phyloP scores from a whole-genome alignment of 30 jellyfish, hydroid and myxozoan genomes.

The Hydra vulgaris region DNA sequence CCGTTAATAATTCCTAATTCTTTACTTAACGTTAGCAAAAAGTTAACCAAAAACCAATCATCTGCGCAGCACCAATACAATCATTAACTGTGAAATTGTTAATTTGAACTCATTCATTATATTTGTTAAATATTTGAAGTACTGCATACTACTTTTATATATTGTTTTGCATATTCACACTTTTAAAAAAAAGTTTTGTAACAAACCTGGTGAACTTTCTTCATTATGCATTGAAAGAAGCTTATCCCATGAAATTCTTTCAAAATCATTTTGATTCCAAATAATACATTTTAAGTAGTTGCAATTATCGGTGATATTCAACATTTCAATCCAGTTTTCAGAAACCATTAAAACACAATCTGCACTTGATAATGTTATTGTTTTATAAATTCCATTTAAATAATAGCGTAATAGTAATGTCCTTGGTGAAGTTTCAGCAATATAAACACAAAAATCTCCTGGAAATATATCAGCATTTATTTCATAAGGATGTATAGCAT shows the following conservation, averaged over 20 bases:
- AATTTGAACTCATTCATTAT: too few species aligned
- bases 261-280: conserved; percentile 41
- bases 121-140: too few species aligned
- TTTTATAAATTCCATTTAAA: conserved; percentile 43
- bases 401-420: conserved; percentile 48
- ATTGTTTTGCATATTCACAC: background rate
- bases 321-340: conserved; percentile 82
- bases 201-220: background rate
- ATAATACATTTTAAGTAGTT: conserved; percentile 57
- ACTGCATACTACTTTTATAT: too few species aligned
- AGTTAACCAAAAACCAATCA: too few species aligned
- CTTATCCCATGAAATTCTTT: conserved; percentile 58
- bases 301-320: conserved; percentile 50
- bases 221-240: conserved; percentile 17
- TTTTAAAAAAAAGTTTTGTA: background rate
- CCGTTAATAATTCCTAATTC: too few species aligned
- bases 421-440: conserved; percentile 59
- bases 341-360: conserved; percentile 65
- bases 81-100: too few species aligned
- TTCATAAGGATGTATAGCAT: conserved; percentile 65
- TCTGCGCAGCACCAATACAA: too few species aligned
- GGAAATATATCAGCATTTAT: conserved; percentile 39
- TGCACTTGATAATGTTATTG: conserved; percentile 43
- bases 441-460: conserved; percentile 75
- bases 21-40: too few species aligned